A percentile compares a stretch with the other conserved stretches of the same genome.
phyloP scores from a whole-genome alignment of 2,888 invertebrate species.

The Unio pictorum region DNA sequence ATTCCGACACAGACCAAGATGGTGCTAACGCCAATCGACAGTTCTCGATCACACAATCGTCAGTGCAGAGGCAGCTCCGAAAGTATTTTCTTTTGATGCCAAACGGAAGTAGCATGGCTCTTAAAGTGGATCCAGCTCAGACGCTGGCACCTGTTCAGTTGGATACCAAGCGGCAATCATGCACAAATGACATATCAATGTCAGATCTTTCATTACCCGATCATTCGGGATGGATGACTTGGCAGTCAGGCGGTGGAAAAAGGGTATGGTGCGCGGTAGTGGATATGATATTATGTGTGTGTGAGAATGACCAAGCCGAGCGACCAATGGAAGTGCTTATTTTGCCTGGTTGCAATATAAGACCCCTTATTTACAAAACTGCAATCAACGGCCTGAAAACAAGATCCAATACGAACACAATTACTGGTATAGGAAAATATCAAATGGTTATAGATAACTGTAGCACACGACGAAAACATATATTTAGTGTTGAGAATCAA shows the following conservation, averaged over 20 bases:
- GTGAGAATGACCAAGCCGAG: constrained; percentile 42
- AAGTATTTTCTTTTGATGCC: constrained; percentile 31
- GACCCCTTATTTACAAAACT: constrained; percentile 51
- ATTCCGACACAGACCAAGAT: no score
- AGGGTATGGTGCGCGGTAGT: constrained; percentile 56
- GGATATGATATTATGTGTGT: constrained; percentile 59
- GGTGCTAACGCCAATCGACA: no score
- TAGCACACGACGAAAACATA: constrained; percentile 42
- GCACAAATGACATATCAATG: constrained; percentile 37
- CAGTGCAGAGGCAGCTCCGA: no score
- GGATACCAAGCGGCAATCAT: constrained; percentile 10
- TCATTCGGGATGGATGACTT: constrained; percentile 56
- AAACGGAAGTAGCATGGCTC: constrained; percentile 24
- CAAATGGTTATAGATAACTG: constrained; percentile 56
- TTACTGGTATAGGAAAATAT: constrained; percentile 49
- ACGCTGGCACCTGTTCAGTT: constrained; percentile 11
- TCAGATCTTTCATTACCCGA: constrained; percentile 50
- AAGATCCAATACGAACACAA: constrained; percentile 36
- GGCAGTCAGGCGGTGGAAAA: constrained; percentile 41
- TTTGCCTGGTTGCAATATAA: constrained; percentile 54
- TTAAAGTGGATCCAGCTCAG: constrained; percentile 19
- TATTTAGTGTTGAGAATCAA: constrained; percentile 49
- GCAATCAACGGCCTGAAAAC: constrained; percentile 37
- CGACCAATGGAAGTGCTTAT: constrained; percentile 49
- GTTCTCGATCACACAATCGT: no score